Base-by-base conservation (phyloP, 2,113 vertebrate species). In the Thomomys bottae region DNA sequence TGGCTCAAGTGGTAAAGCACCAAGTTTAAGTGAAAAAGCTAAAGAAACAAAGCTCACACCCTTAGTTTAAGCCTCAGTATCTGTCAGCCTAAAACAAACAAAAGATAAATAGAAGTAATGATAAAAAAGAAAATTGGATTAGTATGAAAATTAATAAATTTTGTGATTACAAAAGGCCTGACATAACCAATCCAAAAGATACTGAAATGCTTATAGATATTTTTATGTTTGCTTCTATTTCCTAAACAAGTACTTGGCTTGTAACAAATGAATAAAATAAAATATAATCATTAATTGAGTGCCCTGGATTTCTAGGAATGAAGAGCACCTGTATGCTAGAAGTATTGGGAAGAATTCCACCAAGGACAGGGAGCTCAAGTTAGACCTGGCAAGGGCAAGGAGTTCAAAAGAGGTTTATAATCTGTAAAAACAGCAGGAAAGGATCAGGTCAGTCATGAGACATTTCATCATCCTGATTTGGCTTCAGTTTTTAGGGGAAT, bases 401-500 rank as follows among this genome's bases (percentile, higher is more conserved):
- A 82, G 15, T 80, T 72, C 90, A 76, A 4, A 67, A 91, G 42
- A 90, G 67, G 32, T 85, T 26, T 11, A 12, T 77, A 71, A 79
- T 68, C 76, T 88, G 61, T 66, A 86, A 59, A 83, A 45, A 0
- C 42, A 83, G 42, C 38, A 63, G 77, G 71, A n/a, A 83, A 68
- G 84, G 66, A 42, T 79, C 66, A 30, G 3, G 38, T 73, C 90
- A 81, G 75, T 80, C 86, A 87, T 3, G 8, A 92, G 86, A 77
- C 30, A 24, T 40, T 86, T 36, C 57, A 30, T 76, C 83, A n/a
- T 26, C 89, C 40, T 63, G n/a, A 66, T 57, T 73, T 88, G 80
- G 92, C 61, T 57, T n/a, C 20, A 5, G 8, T 59, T 89, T 85
- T 90, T 88, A 57, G 79, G 20, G 93, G 87, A 85, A 88, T 63